Evolutionary conservation across 1,140 invertebrate species (phyloP), one percentile per base, ranked within the genome.

Genomic region (Tribolium madens): DNA sequence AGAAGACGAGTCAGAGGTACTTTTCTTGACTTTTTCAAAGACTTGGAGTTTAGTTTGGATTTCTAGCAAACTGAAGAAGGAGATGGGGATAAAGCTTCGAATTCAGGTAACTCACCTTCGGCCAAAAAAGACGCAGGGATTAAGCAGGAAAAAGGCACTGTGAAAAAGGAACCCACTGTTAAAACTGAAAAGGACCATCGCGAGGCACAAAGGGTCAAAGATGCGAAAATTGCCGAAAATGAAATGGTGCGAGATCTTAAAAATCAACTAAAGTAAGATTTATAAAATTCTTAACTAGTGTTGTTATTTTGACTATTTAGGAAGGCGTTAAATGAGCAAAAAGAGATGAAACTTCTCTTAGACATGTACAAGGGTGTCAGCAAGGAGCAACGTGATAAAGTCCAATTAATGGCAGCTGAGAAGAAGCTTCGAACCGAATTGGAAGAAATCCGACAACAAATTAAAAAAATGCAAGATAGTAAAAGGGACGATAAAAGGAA

Each of bases 331-430:
- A 96, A 95, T 84, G 95, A 97, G 84, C 94, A 95, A 85, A 96
- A 96, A 84, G 95, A 96, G 87, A 91, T 98, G 91, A 98, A 98
- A 85, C 86, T 99, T 3, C 86, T 98, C 3, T 87, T 98, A 76
- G 97, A 99, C 84, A 98, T 98, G 96, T 98, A 98, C 87, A 98
- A 98, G 89, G 94, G 95, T 46, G 95, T 96, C 13, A 95, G 96
- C 48, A 98, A 98, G 87, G 97, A 99, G 84, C 95, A 97, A 85
- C 88, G 97, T 14, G 97, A 99, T 84, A 98, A 98, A 88, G 96
- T 97, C 50, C 96, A 97, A 87, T 87, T 98, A 57, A 98, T 98
- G 96, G 95, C 96, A 6, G 93, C 94, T 1, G 97, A 98, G 87
- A 94, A 97, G 82, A 97, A 98, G 87, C 91, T 94, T 0, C 86